phyloP scores from a whole-genome alignment of 2,888 invertebrate genomes.

The Magallana nippona region DNA sequence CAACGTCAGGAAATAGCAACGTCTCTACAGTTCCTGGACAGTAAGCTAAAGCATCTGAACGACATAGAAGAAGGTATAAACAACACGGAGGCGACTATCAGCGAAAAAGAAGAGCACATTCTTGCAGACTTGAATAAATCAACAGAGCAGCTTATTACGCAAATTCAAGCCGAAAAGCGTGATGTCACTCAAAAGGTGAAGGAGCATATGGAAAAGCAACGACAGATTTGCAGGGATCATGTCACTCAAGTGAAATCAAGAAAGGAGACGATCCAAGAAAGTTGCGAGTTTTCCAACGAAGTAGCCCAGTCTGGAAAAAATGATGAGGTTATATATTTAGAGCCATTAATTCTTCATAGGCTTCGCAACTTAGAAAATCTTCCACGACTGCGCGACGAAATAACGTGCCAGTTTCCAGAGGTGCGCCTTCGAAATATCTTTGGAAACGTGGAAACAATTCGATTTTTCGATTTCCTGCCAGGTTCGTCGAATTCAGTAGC shows the following conservation, averaged over 20 bases:
- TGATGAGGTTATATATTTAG: constrained; percentile 57
- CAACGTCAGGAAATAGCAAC: constrained; percentile 52
- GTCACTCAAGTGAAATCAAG: constrained; percentile 50
- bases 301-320: constrained; percentile 57
- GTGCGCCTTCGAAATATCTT: constrained; percentile 58
- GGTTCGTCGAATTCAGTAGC: constrained; percentile 30
- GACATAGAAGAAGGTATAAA: constrained; percentile 53
- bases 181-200: constrained; percentile 54
- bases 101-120: constrained; percentile 55
- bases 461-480: constrained; percentile 57
- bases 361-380: constrained; percentile 47
- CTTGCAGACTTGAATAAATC: constrained; percentile 56
- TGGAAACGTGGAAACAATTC: constrained; percentile 56
- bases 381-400: constrained; percentile 48
- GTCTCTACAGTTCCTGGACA: constrained; percentile 52
- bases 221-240: constrained; percentile 51
- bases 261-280: constrained; percentile 50
- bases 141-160: constrained; percentile 55
- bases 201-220: constrained; percentile 56
- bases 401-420: constrained; percentile 59
- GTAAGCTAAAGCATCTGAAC: constrained; percentile 50
- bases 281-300: constrained; percentile 55
- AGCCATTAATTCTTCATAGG: constrained; percentile 51
- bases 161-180: constrained; percentile 58
- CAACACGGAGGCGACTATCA: constrained; percentile 51